These are phyloP conservation scores for Temnothorax longispinosus DNA, from an alignment of 1,140 invertebrate species.

Conservation along the genomic window DNA sequence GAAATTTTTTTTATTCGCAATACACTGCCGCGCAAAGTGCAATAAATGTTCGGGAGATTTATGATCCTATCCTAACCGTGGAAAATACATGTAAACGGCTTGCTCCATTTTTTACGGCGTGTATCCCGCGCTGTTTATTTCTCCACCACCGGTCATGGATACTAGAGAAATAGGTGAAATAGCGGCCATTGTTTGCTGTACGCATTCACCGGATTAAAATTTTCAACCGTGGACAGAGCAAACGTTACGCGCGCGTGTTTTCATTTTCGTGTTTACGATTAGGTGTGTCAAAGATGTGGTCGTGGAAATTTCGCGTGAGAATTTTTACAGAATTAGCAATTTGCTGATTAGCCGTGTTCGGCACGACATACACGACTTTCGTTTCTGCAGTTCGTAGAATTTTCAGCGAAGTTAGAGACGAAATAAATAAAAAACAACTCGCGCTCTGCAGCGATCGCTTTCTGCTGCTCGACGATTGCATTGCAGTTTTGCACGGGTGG, in stretches of 20 bases:
- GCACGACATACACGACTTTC: not conserved
- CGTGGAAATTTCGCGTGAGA: not conserved
- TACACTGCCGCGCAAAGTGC: not conserved
- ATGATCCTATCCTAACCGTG: not conserved
- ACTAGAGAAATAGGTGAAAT: conserved; percentile 32
- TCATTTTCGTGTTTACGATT: not conserved
- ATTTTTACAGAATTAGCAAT: conserved; percentile 27
- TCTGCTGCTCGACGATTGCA: not conserved
- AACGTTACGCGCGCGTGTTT: not conserved
- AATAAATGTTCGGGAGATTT: conserved; percentile 41
- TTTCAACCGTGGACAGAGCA: not conserved
- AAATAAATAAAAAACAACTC: not conserved
- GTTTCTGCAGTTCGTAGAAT: not conserved
- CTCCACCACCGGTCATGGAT: not conserved
- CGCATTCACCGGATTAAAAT: conserved; percentile 10
- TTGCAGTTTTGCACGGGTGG: not conserved
- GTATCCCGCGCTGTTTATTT: conserved; percentile 18
- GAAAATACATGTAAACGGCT: conserved; percentile 9
- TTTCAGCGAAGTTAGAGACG: not conserved
- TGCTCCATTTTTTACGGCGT: not conserved
- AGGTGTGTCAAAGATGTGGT: not conserved
- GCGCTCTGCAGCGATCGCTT: not conserved
- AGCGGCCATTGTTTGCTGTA: not conserved
- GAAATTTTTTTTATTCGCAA: conserved; percentile 2
- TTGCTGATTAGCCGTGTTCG: not conserved